A percentile compares a stretch with the other conserved stretches of the same genome.
Conservation (phyloP, 2,113 vertebrate genomes). For the Platysternon megacephalum region DNA sequence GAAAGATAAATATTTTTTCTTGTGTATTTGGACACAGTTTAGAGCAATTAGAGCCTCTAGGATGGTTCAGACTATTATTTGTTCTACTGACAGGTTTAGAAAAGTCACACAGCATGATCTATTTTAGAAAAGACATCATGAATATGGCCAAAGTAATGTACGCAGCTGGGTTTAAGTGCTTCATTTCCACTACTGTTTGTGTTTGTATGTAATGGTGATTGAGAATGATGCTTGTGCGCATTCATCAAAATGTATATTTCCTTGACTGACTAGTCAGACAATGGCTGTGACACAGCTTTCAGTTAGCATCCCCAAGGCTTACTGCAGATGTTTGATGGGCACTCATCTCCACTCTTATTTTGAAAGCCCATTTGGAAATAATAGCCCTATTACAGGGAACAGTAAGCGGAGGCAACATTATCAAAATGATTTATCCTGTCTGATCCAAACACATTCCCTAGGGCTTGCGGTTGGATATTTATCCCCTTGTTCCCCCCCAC, state of each 20-base stretch:
- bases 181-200: constrained; percentile 43
- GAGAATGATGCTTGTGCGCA: constrained; percentile 43
- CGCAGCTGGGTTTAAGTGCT: constrained; percentile 44
- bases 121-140: constrained; percentile 44
- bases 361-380: constrained; percentile 64
- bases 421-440: constrained; percentile 15
- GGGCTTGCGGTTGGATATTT: not conserved
- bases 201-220: constrained; percentile 45
- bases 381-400: constrained; percentile 25
- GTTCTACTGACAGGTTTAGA: not conserved
- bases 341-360: constrained; percentile 18
- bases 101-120: constrained; percentile 1
- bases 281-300: not conserved
- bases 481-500: not conserved
- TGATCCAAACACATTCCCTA: constrained; percentile 22
- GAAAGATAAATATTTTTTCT: constrained; percentile 7
- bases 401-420: constrained; percentile 35
- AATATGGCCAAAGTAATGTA: constrained; percentile 14
- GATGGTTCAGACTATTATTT: constrained; percentile 41
- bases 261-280: constrained; percentile 26
- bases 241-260: constrained; percentile 57
- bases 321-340: constrained; percentile 26
- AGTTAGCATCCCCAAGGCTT: not conserved
- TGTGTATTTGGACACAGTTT: constrained; percentile 16
- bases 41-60: constrained; percentile 36